Percentiles rank a stretch among this genome's conserved stretches.
Evolutionary conservation across 1,140 invertebrate genomes (phyloP).

Genomic region (Pomacea maculata): DNA sequence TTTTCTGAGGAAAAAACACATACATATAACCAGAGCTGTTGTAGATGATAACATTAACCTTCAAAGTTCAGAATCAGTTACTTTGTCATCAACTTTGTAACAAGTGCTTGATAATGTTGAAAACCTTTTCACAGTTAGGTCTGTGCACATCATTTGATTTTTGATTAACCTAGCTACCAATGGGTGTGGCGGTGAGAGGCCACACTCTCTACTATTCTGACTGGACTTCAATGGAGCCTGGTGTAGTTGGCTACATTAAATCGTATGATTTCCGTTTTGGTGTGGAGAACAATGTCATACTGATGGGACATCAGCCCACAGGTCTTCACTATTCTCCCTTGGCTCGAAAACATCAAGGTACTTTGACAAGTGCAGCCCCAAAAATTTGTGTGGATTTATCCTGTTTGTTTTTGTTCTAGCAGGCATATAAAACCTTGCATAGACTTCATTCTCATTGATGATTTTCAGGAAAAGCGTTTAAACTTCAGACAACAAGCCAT

Average conservation of each 20-base stretch:
- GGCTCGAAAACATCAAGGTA: slow-evolving; percentile 35
- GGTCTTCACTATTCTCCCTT: slow-evolving; percentile 39
- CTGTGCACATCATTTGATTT: neutral
- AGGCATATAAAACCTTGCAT: too few species aligned
- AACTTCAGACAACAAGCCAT: too few species aligned
- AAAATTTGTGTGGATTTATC: neutral
- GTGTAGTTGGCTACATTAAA: slow-evolving; percentile 34
- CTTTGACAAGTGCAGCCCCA: neutral
- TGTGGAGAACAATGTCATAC: slow-evolving; percentile 32
- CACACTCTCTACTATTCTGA: slow-evolving; percentile 45
- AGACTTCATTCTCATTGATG: too few species aligned
- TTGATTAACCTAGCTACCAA: slow-evolving; percentile 29
- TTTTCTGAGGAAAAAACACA: too few species aligned
- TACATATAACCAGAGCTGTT: too few species aligned
- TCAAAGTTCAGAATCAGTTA: too few species aligned
- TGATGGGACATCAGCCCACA: slow-evolving; percentile 36
- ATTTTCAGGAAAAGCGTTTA: too few species aligned
- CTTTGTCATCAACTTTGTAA: too few species aligned
- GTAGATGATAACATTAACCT: too few species aligned
- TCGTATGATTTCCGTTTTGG: slow-evolving; percentile 38
- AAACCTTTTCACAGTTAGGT: too few species aligned
- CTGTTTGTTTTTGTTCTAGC: too few species aligned
- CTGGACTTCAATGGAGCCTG: slow-evolving; percentile 32
- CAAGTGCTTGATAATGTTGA: too few species aligned
- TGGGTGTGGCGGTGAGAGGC: slow-evolving; percentile 38